A percentile compares a stretch with the other conserved stretches of the same genome.
phyloP scores from a whole-genome alignment of 2,113 vertebrate species.

The Dasyprocta punctata region DNA sequence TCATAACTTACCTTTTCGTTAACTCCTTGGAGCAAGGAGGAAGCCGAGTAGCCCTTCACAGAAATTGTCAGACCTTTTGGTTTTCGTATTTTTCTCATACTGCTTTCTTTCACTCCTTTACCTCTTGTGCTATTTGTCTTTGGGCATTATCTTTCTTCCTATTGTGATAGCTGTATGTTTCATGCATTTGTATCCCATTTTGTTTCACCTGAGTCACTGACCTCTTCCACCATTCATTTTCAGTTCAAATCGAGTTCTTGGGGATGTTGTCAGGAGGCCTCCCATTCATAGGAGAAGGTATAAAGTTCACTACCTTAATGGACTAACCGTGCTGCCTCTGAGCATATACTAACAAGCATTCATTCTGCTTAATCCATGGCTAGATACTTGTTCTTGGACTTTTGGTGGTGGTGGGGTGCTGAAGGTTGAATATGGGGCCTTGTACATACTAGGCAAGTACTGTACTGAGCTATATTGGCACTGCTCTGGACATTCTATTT shows the following conservation, averaged over 20 bases:
- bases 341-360: constrained; percentile 85
- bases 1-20: not conserved
- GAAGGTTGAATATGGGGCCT: not conserved
- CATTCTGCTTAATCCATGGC: constrained; percentile 40
- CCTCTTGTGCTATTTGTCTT: constrained; percentile 33
- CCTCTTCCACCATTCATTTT: constrained; percentile 90
- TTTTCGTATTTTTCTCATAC: not conserved
- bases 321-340: constrained; percentile 82
- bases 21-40: not conserved
- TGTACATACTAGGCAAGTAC: not conserved
- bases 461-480: not conserved
- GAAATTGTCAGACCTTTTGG: not conserved
- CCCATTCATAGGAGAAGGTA: constrained; percentile 98
- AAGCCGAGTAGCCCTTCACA: not conserved
- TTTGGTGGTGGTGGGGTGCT: not conserved
- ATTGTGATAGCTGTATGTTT: constrained; percentile 28
- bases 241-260: constrained; percentile 92
- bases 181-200: constrained; percentile 47
- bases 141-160: constrained; percentile 13
- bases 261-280: constrained; percentile 92
- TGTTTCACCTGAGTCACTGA: constrained; percentile 82
- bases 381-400: not conserved
- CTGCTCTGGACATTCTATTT: not conserved
- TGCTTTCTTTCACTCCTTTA: not conserved
- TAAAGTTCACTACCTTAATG: constrained; percentile 82